phyloP scores from a whole-genome alignment of 2,113 vertebrate genomes.

The Nycticorax nycticorax region DNA sequence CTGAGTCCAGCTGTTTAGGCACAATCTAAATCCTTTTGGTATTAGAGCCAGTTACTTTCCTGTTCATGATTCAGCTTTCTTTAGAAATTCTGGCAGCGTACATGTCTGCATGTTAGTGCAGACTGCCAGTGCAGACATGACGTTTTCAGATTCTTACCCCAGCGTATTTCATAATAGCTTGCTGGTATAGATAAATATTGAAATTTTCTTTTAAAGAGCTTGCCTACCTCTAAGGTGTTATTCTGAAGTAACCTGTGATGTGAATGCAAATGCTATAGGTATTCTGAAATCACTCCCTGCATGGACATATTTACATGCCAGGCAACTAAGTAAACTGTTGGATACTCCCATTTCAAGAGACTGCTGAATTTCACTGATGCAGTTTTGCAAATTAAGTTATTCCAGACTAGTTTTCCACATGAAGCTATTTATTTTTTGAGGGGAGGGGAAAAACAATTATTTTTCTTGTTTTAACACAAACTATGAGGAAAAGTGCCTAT shows the following conservation, averaged over 20 bases:
- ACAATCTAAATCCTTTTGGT: neutral
- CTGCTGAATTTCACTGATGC: neutral
- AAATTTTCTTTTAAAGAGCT: neutral
- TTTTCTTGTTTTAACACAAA: neutral
- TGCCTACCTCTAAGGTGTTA: neutral
- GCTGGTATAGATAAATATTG: neutral
- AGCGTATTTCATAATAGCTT: neutral
- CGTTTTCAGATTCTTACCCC: neutral
- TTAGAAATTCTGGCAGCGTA: neutral
- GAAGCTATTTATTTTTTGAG: neutral
- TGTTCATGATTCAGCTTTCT: slow-evolving; percentile 26
- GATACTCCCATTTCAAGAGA: neutral
- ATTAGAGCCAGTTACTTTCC: neutral
- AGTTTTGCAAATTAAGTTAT: neutral
- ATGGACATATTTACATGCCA: neutral
- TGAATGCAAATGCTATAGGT: neutral
- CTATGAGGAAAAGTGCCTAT: neutral
- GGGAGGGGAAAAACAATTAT: neutral
- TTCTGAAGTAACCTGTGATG: neutral
- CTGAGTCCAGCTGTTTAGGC: neutral
- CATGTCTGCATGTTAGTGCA: neutral
- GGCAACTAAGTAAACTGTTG: neutral
- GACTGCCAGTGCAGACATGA: neutral
- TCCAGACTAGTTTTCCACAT: neutral
- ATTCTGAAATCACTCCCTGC: neutral